A percentile compares a stretch with the other conserved stretches of the same genome.
Evolutionary conservation across 2,797 vertebrate species (phyloP).

Genomic region (Threskiornis aethiopicus): DNA sequence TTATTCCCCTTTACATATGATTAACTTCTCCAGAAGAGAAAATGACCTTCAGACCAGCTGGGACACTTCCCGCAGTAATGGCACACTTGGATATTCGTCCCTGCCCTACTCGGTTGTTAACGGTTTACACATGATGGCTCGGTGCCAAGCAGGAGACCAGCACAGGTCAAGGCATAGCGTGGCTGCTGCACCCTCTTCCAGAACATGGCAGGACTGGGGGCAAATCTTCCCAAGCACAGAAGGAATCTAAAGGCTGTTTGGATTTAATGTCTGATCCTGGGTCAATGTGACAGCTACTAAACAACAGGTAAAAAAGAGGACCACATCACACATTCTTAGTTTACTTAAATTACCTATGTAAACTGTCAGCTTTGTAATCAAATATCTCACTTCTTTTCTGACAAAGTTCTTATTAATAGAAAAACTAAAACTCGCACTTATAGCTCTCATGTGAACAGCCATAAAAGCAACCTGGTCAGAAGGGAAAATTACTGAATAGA

Average conservation of each 20-base stretch:
- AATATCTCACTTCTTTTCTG: neutral
- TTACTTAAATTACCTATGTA: neutral
- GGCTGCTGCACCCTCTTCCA: neutral
- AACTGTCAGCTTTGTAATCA: neutral
- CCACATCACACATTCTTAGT: neutral
- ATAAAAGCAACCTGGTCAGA: neutral
- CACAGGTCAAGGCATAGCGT: neutral
- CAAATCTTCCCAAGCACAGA: neutral
- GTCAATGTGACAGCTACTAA: neutral
- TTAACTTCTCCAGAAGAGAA: neutral
- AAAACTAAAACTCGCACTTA: neutral
- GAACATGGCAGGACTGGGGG: neutral
- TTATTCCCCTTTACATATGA: neutral
- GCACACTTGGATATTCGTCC: neutral
- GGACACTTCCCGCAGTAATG: neutral
- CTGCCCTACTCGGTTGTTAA: neutral
- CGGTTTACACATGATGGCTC: fast-evolving
- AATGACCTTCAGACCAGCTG: neutral
- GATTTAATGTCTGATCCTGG: neutral
- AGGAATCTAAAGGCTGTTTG: neutral
- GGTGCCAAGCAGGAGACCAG: neutral
- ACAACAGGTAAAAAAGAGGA: neutral
- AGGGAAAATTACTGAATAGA: neutral
- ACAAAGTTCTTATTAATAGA: neutral
- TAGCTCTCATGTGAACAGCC: neutral